phyloP scores from a whole-genome alignment of 2,888 invertebrate genomes.

The Sphecodes monilicornis region DNA sequence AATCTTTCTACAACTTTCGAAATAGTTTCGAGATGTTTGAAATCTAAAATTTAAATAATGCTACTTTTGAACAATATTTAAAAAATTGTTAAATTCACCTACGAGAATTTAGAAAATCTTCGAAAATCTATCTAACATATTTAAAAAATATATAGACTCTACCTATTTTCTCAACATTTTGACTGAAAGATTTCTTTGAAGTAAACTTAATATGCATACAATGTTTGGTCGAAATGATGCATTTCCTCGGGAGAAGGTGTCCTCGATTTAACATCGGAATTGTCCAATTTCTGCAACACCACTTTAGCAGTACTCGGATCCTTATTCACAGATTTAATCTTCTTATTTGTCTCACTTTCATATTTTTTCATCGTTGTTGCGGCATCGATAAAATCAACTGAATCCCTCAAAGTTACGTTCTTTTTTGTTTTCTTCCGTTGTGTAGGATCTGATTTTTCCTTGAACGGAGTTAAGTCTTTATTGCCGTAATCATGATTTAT shows the following conservation, averaged over 20 bases:
- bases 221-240: slow-evolving; percentile 5
- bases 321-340: slow-evolving; percentile 53
- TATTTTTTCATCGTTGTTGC: neutral
- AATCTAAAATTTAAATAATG: too few relatives aligned
- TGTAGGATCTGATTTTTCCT: neutral
- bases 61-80: too few relatives aligned
- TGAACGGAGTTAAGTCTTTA: neutral
- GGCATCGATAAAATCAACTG: neutral
- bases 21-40: too few relatives aligned
- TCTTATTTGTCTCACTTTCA: neutral
- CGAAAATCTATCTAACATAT: too few relatives aligned
- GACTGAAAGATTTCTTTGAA: neutral
- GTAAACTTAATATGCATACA: slow-evolving; percentile 48
- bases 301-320: slow-evolving; percentile 80
- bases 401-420: neutral
- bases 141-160: neutral
- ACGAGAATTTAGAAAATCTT: too few relatives aligned
- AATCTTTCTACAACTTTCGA: too few relatives aligned
- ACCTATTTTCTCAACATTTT: neutral
- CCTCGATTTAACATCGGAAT: slow-evolving; percentile 56
- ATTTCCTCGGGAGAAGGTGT: slow-evolving; percentile 34
- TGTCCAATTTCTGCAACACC: slow-evolving; percentile 77
- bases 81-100: too few relatives aligned
- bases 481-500: slow-evolving; percentile 36
- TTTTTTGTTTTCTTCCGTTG: slow-evolving; percentile 14